phyloP scores from a whole-genome alignment of 2,797 vertebrate genomes.

The Alca torda region DNA sequence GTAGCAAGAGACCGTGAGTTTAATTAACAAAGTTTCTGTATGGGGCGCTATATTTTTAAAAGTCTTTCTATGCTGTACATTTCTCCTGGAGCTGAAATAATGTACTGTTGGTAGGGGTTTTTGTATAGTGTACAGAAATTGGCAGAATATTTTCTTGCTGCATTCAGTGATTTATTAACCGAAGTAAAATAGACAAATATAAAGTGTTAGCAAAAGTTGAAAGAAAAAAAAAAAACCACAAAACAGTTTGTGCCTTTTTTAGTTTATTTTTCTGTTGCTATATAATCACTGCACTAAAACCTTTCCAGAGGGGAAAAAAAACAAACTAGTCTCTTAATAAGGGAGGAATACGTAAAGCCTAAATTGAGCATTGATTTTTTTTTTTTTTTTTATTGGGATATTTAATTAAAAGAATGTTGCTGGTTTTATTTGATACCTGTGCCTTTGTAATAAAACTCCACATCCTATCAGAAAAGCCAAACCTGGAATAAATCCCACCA shows the following conservation, averaged over 20 bases:
- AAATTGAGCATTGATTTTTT: conserved; percentile 18
- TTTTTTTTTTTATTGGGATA: conserved; percentile 27
- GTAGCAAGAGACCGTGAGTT: conserved; percentile 36
- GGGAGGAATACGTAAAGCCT: conserved; percentile 13
- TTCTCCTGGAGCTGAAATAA: conserved; percentile 71
- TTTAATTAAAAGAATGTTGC: conserved; percentile 35
- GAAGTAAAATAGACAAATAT: conserved; percentile 78
- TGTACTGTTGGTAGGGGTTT: conserved; percentile 67
- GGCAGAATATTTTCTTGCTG: conserved; percentile 84
- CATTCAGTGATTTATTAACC: conserved; percentile 80
- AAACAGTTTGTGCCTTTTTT: conserved; percentile 80
- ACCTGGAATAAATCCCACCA: conserved; percentile 47
- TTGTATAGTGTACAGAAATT: conserved; percentile 86
- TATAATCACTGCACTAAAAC: conserved; percentile 67
- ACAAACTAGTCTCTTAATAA: conserved; percentile 33
- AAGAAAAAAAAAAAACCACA: conserved; percentile 57
- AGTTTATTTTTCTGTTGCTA: conserved; percentile 62
- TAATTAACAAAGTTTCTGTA: conserved; percentile 51
- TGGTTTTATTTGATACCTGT: conserved; percentile 63
- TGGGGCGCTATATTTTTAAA: conserved; percentile 69
- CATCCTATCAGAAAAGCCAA: conserved; percentile 37
- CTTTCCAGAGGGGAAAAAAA: conserved; percentile 26
- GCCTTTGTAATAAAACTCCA: conserved; percentile 58
- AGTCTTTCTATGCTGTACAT: conserved; percentile 76
- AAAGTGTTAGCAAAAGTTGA: conserved; percentile 75